Percentiles rank a stretch among this genome's conserved stretches.
These are phyloP conservation scores for Nasonia vitripennis DNA, from an alignment of 1,140 invertebrate species.

Conservation along the genomic window DNA sequence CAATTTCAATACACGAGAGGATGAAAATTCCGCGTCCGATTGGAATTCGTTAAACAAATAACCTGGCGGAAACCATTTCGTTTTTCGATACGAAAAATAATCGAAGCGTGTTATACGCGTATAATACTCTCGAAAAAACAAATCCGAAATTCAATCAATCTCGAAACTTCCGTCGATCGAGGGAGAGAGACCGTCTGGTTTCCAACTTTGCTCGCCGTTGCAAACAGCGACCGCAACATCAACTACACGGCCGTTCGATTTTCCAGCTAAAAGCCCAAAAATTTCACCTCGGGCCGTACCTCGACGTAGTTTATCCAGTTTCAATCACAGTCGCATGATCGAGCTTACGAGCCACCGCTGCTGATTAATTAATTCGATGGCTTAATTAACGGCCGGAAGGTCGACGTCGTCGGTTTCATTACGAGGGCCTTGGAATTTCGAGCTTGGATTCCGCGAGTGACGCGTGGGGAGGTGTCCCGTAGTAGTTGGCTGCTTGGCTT, in stretches of 20 bases:
- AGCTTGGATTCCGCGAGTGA: not conserved
- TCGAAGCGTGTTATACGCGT: too few species aligned
- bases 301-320: not conserved
- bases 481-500: not conserved
- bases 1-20: not conserved
- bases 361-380: conserved; percentile 3
- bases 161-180: too few species aligned
- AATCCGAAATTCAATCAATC: too few species aligned
- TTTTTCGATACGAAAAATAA: too few species aligned
- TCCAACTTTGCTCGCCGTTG: not conserved
- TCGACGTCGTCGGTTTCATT: conserved; percentile 20
- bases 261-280: conserved; percentile 18
- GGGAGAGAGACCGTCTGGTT: not conserved
- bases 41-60: too few species aligned
- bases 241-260: not conserved
- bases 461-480: not conserved
- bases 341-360: not conserved
- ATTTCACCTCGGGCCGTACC: not conserved
- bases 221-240: not conserved
- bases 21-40: too few species aligned
- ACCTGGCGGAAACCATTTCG: too few species aligned
- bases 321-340: not conserved
- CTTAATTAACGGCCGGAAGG: not conserved
- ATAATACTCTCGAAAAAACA: too few species aligned
- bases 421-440: not conserved